Evolutionary conservation across 2,888 invertebrate genomes (phyloP).

Genomic region (Drosophila birchii): DNA sequence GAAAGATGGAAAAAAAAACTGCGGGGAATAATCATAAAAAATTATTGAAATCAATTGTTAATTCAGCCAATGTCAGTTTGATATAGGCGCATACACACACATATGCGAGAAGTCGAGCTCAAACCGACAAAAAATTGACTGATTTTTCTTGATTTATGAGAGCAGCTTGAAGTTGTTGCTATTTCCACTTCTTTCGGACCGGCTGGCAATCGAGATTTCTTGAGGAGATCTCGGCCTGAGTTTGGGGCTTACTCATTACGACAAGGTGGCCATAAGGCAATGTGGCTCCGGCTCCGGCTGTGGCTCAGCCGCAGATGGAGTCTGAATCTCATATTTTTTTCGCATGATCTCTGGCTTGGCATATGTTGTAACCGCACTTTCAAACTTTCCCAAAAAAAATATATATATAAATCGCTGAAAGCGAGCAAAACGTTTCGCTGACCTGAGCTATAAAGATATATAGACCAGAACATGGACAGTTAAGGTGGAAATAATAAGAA

Average conservation of each 20-base stretch:
- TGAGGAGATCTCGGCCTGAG: conserved; percentile 41
- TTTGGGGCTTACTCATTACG: conserved; percentile 47
- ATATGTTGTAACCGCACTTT: conserved; percentile 69
- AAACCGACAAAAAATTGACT: conserved; percentile 69
- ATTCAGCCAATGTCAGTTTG: conserved; percentile 80
- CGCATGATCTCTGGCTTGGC: conserved; percentile 62
- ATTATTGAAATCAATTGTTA: conserved; percentile 81
- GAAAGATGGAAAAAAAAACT: conserved; percentile 24
- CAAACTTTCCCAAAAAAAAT: conserved; percentile 67
- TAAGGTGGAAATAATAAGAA: neutral
- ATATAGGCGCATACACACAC: conserved; percentile 50
- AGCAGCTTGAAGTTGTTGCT: conserved; percentile 45
- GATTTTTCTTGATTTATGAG: conserved; percentile 79
- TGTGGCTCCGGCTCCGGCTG: neutral
- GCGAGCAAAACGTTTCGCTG: conserved; percentile 14
- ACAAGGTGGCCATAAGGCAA: conserved; percentile 26
- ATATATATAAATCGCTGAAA: neutral
- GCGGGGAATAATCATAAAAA: conserved; percentile 70
- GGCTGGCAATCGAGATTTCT: conserved; percentile 52
- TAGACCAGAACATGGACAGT: conserved; percentile 21
- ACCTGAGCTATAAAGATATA: conserved; percentile 12
- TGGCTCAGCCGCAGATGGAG: conserved; percentile 36
- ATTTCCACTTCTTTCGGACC: conserved; percentile 35
- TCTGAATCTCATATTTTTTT: conserved; percentile 55
- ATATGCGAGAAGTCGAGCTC: neutral